Evolutionary conservation across 2,888 invertebrate genomes (phyloP), one percentile per base, ranked within the genome.

Genomic region (Cephus runcator): DNA sequence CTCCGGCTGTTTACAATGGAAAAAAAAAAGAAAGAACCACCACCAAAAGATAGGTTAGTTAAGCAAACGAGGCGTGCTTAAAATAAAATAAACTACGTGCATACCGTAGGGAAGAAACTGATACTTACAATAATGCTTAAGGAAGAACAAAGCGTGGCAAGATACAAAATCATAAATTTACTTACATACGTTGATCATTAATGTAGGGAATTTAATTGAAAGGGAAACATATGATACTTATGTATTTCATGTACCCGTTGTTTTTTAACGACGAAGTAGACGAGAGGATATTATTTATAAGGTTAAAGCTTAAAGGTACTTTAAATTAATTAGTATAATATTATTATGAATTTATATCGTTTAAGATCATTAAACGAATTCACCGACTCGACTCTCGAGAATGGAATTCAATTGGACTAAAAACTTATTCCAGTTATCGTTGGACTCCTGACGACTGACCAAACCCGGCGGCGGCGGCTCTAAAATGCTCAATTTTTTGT

Each of bases 391-490:
- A 80, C 88, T 92, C 81, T 92, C 92, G 76, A 93, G 90, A 79
- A 93, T 93, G 34, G 91, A 91, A 82, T 93, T 93, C 56, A 93
- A 87, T 81, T 93, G 92, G 1, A 89, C 81, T 68, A 93, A 86
- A 85, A 93, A 93, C 73, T 89, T 88, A 81, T 92, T 92, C 93
- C 93, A 93, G 81, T 92, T 93, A 75, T 93, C 92, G 80, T 91
- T 92, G 11, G 92, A 92, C 75, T 92, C 92, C 73, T 90, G 85
- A 56, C 92, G 87, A 79, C 89, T 91, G 33, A 92, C 90, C 33
- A 91, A 76, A 15, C 90, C 90, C 3, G 89, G 89, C 0, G 91
- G 91, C 1, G 92, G 91, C 9, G 92, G 92, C 80, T 91, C 88
- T 35, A 92, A 82, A 77, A 91, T 90, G 75, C 90, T 92, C 30